These are phyloP conservation scores for Chionodraco myersi DNA, from an alignment of 2,113 vertebrate genomes.

Conservation along the genomic window DNA sequence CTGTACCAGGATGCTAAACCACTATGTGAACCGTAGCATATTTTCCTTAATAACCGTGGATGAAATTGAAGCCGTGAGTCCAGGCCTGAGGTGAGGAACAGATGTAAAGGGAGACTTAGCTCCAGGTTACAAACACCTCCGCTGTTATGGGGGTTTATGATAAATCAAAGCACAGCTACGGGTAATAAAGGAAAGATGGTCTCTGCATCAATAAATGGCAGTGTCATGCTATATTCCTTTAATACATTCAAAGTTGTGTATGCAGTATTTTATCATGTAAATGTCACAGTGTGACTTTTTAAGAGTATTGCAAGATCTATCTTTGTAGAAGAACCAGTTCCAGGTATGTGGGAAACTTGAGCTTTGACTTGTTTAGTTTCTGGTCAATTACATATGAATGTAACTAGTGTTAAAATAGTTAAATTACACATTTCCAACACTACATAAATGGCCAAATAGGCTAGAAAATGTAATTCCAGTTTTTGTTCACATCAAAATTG, in stretches of 20 bases:
- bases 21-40: slow-evolving; percentile 48
- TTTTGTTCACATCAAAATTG: too few species aligned
- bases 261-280: not conserved
- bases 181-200: slow-evolving; percentile 23
- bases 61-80: slow-evolving; percentile 44
- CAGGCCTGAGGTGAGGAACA: slow-evolving; percentile 28
- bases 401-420: not conserved
- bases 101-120: slow-evolving; percentile 23
- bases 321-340: not conserved
- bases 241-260: not conserved
- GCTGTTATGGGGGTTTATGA: slow-evolving; percentile 8
- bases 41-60: slow-evolving; percentile 63
- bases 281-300: not conserved
- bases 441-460: too few species aligned
- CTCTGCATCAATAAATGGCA: not conserved
- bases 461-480: too few species aligned
- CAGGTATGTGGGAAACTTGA: not conserved
- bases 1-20: slow-evolving; percentile 58
- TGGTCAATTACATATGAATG: not conserved
- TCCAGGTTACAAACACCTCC: slow-evolving; percentile 11
- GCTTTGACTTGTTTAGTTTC: not conserved
- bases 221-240: not conserved
- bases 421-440: not conserved
- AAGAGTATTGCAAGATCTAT: not conserved
- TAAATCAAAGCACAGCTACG: slow-evolving; percentile 25